phyloP scores from a whole-genome alignment of 92 coral and sea anemone genomes.

The Epizoanthus rinbou region DNA sequence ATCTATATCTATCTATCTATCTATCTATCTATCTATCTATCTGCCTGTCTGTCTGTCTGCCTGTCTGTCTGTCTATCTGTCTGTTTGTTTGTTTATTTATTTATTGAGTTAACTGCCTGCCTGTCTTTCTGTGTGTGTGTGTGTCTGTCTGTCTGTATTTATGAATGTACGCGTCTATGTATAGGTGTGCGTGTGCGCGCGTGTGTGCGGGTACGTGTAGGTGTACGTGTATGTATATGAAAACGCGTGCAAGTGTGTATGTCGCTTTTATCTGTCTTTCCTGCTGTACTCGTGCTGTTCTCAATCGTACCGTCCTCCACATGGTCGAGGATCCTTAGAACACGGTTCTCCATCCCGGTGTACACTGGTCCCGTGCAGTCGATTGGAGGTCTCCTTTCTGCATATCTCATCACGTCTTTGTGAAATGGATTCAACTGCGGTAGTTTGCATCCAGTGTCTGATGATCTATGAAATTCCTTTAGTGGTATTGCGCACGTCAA shows the following conservation, averaged over 20 bases:
- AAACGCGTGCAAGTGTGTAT: not conserved
- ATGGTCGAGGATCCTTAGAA: slow-evolving; percentile 5
- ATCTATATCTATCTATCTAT: not conserved
- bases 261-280: not conserved
- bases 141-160: too few species aligned
- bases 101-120: too few species aligned
- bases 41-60: too few species aligned
- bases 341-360: slow-evolving; percentile 32
- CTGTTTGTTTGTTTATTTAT: too few species aligned
- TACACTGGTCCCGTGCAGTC: slow-evolving; percentile 11
- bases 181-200: too few species aligned
- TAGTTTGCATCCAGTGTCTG: not conserved
- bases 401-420: slow-evolving; percentile 7
- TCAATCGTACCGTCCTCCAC: slow-evolving; percentile 2
- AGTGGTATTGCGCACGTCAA: slow-evolving; percentile 9
- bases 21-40: not conserved
- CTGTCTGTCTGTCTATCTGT: too few species aligned
- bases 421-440: slow-evolving; percentile 14
- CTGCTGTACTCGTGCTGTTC: too few species aligned
- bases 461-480: not conserved
- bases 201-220: too few species aligned
- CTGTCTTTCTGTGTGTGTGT: too few species aligned
- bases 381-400: slow-evolving; percentile 10
- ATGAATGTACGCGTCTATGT: too few species aligned
- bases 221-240: too few species aligned